phyloP scores from a whole-genome alignment of 2,888 invertebrate genomes.

The Himalopsyche kuldschensis region DNA sequence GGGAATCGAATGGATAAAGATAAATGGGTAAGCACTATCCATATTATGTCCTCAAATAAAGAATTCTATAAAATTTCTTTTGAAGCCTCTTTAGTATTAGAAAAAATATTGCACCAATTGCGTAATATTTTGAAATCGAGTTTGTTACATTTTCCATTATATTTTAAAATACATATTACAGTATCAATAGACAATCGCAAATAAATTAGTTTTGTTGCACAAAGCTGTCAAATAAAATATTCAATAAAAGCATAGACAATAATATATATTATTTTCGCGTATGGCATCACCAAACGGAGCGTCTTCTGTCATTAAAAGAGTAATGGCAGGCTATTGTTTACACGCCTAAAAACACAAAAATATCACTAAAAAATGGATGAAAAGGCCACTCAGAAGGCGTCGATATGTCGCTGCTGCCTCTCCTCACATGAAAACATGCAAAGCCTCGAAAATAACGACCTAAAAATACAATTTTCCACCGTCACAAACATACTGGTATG shows the following conservation, averaged over 20 bases:
- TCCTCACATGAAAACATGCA: background rate
- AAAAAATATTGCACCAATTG: too few relatives aligned
- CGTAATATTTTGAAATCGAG: too few relatives aligned
- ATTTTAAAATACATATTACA: too few relatives aligned
- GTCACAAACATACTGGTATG: background rate
- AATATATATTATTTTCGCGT: background rate
- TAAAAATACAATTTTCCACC: background rate
- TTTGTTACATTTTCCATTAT: too few relatives aligned
- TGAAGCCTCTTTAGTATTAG: too few relatives aligned
- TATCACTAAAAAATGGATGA: background rate
- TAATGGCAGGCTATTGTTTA: background rate
- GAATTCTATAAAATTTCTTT: too few relatives aligned
- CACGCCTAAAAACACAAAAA: background rate
- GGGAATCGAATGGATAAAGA: too few relatives aligned
- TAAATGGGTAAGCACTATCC: too few relatives aligned
- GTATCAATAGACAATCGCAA: too few relatives aligned
- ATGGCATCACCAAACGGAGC: background rate
- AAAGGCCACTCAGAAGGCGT: background rate
- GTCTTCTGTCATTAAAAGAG: background rate
- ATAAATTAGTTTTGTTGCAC: too few relatives aligned
- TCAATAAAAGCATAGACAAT: background rate
- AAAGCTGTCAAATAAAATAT: too few relatives aligned
- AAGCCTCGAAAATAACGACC: background rate
- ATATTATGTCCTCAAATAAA: too few relatives aligned
- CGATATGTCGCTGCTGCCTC: background rate